Evolutionary conservation across 2,113 vertebrate genomes (phyloP).

Genomic region (Malaclemys terrapin): DNA sequence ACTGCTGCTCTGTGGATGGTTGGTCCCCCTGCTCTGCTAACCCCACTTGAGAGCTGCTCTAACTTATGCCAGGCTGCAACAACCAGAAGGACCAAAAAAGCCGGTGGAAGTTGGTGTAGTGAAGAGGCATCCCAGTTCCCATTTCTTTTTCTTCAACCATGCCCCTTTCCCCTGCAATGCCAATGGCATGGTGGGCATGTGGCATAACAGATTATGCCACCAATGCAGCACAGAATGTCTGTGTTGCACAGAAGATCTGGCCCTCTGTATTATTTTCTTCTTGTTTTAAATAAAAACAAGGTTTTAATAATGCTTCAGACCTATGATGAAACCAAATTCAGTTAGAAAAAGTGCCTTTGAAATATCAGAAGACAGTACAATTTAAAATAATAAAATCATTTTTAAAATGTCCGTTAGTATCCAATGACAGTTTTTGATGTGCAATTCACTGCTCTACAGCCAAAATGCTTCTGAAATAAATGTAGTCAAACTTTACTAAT

Average conservation of each 20-base stretch:
- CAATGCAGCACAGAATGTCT: background rate
- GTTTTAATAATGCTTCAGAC: background rate
- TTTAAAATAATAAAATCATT: background rate
- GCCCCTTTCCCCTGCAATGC: background rate
- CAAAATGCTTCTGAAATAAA: too few relatives aligned
- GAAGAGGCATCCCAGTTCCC: accelerated
- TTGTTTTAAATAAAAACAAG: background rate
- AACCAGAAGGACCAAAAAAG: background rate
- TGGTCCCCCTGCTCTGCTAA: background rate
- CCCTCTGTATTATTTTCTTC: background rate
- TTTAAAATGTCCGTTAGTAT: background rate
- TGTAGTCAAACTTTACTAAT: too few relatives aligned
- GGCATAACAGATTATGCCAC: background rate
- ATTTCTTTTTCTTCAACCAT: background rate
- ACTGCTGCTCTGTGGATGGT: background rate
- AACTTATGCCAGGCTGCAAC: background rate
- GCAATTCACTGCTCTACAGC: background rate
- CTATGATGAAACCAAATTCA: background rate
- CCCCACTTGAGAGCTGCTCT: background rate
- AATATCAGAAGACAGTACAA: background rate
- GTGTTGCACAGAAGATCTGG: background rate
- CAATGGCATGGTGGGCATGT: background rate
- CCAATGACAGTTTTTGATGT: background rate
- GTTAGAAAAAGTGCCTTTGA: background rate
- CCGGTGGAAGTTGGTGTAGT: background rate